Percentiles rank a stretch among this genome's conserved stretches.
phyloP scores from a whole-genome alignment of 2,797 vertebrate species.

The Moxostoma hubbsi region DNA sequence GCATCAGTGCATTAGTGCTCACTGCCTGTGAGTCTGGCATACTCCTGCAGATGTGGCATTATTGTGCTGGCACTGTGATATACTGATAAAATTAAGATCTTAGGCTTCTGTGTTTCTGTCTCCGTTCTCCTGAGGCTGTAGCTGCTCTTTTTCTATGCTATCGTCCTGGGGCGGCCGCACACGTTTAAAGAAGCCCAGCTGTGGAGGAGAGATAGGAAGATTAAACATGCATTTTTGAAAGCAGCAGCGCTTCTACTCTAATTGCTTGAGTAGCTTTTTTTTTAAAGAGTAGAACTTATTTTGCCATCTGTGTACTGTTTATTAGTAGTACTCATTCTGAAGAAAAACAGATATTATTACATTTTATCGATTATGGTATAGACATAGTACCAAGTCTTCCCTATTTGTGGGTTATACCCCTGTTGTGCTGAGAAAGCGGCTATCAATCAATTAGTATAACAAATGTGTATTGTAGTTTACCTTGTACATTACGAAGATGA shows the following conservation, averaged over 20 bases:
- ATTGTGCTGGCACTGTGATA: background rate
- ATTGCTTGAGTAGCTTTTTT: too few species aligned
- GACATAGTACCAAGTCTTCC: too few species aligned
- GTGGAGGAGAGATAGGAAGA: slow-evolving; percentile 21
- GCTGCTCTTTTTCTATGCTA: slow-evolving; percentile 90
- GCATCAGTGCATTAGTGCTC: background rate
- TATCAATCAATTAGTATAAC: too few species aligned
- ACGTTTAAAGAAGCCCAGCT: slow-evolving; percentile 97
- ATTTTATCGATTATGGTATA: too few species aligned
- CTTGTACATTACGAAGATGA: slow-evolving; percentile 97
- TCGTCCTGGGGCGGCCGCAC: slow-evolving; percentile 96
- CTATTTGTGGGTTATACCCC: too few species aligned
- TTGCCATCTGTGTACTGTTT: too few species aligned
- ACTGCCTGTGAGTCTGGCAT: background rate
- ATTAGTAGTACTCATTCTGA: too few species aligned
- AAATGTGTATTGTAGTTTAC: slow-evolving; percentile 65
- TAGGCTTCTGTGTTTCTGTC: slow-evolving; percentile 89
- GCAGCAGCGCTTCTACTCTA: too few species aligned
- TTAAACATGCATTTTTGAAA: background rate
- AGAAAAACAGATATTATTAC: too few species aligned
- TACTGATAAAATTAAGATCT: slow-evolving; percentile 40
- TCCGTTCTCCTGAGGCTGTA: slow-evolving; percentile 96
- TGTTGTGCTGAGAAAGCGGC: too few species aligned
- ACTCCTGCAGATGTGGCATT: background rate
- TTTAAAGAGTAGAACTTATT: too few species aligned